These are phyloP conservation scores for Sclerodermus sp. DNA, from an alignment of 2,888 invertebrate genomes.

Conservation along the genomic window DNA sequence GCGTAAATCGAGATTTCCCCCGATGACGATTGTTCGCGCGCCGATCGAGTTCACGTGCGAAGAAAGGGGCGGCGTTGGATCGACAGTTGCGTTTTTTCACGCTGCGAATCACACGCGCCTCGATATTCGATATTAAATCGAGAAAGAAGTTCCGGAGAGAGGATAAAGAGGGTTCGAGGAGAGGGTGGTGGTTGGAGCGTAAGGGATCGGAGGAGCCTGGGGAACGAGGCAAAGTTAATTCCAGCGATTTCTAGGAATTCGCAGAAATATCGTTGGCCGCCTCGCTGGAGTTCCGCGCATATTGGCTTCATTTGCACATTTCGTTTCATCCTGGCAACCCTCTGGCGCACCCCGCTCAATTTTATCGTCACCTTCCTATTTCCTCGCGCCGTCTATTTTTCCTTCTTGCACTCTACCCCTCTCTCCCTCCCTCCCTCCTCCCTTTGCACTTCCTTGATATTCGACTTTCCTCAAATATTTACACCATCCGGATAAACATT, in stretches of 20 bases:
- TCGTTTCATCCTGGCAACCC: conserved; percentile 40
- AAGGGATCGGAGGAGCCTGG: conserved; percentile 7
- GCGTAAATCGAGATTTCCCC: too few relatives aligned
- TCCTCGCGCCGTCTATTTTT: conserved; percentile 3
- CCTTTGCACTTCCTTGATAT: conserved; percentile 2
- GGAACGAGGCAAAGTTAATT: conserved; percentile 42
- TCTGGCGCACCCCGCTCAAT: conserved; percentile 27
- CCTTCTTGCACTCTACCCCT: not conserved
- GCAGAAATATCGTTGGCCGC: conserved; percentile 46
- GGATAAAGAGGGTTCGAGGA: too few relatives aligned
- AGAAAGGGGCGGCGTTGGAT: too few relatives aligned
- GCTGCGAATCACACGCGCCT: too few relatives aligned
- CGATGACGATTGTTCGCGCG: too few relatives aligned
- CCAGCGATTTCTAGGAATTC: conserved; percentile 33
- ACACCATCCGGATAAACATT: too few relatives aligned
- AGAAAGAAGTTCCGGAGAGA: too few relatives aligned
- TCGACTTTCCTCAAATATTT: not conserved
- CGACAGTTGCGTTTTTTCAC: too few relatives aligned
- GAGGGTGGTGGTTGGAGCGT: conserved; percentile 1
- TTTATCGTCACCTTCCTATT: conserved; percentile 32
- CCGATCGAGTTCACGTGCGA: too few relatives aligned
- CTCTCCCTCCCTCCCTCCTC: not conserved
- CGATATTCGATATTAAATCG: too few relatives aligned
- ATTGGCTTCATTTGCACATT: conserved; percentile 57
- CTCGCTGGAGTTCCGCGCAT: conserved; percentile 43